Conservation (phyloP, 2,113 vertebrate genomes). For the Xenopus tropicalis region UCB_Xtro_10.0 CM004443.2:148131001-148131500, state of each 20-base stretch:
- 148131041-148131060: not conserved
- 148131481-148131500: no score
- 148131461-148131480: no score
- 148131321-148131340: not conserved
- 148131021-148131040: not conserved
- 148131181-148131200: not conserved
- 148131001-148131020: not conserved
- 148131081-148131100: not conserved
- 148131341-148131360: no score
- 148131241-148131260: not conserved
- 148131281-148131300: not conserved
- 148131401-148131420: no score
- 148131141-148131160: not conserved
- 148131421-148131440: no score
- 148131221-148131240: not conserved
- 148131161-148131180: not conserved
- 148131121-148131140: not conserved
- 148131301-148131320: not conserved
- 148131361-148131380: no score
- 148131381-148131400: no score
- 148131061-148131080: not conserved
- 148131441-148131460: no score
- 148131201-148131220: not conserved
- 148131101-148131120: not conserved
- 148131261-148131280: constrained; percentile 2